Conservation (phyloP, 1,140 invertebrate genomes). For the Epicauta chinensis region DNA sequence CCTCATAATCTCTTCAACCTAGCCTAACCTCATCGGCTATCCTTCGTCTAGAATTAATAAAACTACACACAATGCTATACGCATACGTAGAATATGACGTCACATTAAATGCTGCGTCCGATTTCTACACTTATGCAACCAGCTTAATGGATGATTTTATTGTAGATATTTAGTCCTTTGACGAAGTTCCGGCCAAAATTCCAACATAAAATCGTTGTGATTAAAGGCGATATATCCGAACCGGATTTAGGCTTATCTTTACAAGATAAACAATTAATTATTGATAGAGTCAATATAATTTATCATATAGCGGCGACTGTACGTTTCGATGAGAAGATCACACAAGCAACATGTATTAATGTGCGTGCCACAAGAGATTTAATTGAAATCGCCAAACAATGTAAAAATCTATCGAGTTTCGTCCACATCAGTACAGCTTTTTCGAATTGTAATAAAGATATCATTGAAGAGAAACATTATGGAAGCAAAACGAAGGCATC, state of each 20-base stretch:
- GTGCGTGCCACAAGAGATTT: slow-evolving; percentile 56
- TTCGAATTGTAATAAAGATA: slow-evolving; percentile 48
- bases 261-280: slow-evolving; percentile 52
- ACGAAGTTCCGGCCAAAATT: slow-evolving; percentile 53
- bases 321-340: slow-evolving; percentile 58
- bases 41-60: no score
- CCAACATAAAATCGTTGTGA: slow-evolving; percentile 53
- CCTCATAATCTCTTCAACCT: no score
- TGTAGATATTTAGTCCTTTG: slow-evolving; percentile 51
- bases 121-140: no score
- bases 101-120: no score
- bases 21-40: no score
- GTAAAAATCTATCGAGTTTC: slow-evolving; percentile 56
- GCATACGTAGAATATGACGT: no score
- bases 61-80: no score
- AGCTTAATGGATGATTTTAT: no score
- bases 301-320: slow-evolving; percentile 63
- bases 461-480: slow-evolving; percentile 51
- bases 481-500: slow-evolving; percentile 46
- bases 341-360: slow-evolving; percentile 58
- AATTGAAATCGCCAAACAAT: slow-evolving; percentile 62
- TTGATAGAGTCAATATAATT: slow-evolving; percentile 53
- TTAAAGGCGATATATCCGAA: slow-evolving; percentile 59
- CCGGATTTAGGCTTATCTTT: slow-evolving; percentile 62
- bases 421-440: slow-evolving; percentile 57